Evolutionary conservation across 2,113 vertebrate genomes (phyloP), one percentile per base, ranked within the genome.

Genomic region (Peromyscus leucopus): DNA sequence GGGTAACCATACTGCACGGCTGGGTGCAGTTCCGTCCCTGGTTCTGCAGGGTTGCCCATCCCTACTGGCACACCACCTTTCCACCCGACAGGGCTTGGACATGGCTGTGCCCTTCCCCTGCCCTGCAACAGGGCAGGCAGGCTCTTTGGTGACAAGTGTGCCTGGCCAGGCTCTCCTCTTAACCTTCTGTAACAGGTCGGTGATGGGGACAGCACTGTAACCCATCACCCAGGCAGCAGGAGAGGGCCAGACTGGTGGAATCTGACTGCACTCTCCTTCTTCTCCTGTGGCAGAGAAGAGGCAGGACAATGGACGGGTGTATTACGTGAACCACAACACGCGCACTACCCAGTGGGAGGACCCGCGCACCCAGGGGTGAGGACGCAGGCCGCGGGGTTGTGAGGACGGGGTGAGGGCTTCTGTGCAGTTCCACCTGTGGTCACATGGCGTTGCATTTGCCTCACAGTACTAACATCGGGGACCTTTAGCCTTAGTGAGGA

Each of bases 261-360:
- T 91, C 85, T 90, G 24, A 88, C 48, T 85, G 3, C 94, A 0
- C 0, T 51, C 78, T 82, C 97, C 42, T 98, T 74, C 42, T 95
- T 72, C 72, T 95, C 75, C 94, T 17, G 24, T 19, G 85, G 59
- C 98, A 99, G 99, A 99, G 98, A 99, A 99, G 98, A 99, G 99
- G 46, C 99, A 99, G 98, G 99, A 99, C 99, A 99, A 99, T 78
- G 99, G 99, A 67, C 98, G 99, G 94, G 99, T 99, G 95, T 99
- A 99, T 99, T 99, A 99, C 97, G 99, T 99, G 99, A 99, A 99
- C 99, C 99, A 99, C 98, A 99, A 99, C 98, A 99, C 99, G 0
- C 99, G 99, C 79, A 99, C 99, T 8, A 99, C 99, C 0, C 99
- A 99, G 98, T 99, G 99, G 99, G 99, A 99, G 91, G 99, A 99